These are phyloP conservation scores for Pomatostomus ruficeps DNA, from an alignment of 2,113 vertebrate species.

Conservation along the genomic window DNA sequence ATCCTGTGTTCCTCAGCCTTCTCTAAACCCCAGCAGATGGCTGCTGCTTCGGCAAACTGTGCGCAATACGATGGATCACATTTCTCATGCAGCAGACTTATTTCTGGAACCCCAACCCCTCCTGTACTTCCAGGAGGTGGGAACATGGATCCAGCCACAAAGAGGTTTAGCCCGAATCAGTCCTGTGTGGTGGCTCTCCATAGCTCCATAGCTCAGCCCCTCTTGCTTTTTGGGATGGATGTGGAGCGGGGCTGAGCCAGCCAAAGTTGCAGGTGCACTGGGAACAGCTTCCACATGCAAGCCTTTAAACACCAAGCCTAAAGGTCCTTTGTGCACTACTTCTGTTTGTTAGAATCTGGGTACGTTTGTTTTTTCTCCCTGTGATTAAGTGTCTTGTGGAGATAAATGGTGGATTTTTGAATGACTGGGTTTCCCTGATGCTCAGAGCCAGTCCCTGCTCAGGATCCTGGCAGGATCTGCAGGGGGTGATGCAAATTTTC, in stretches of 20 bases:
- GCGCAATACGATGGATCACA: background rate
- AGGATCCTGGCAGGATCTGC: background rate
- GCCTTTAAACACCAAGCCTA: background rate
- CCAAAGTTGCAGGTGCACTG: background rate
- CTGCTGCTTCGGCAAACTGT: conserved; percentile 39
- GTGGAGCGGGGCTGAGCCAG: background rate
- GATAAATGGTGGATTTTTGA: background rate
- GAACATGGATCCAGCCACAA: background rate
- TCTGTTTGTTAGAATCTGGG: background rate
- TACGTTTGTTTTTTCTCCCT: background rate
- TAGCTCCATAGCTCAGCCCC: background rate
- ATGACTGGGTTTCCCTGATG: background rate
- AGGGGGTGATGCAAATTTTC: background rate
- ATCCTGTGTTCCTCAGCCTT: conserved; percentile 50
- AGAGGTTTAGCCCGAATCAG: background rate
- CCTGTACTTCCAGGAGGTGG: background rate
- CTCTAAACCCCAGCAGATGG: conserved; percentile 44
- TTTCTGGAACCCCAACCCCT: conserved; percentile 26
- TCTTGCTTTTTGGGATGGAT: background rate
- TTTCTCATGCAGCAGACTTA: conserved; percentile 40
- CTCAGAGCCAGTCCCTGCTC: background rate
- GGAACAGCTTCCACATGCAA: background rate
- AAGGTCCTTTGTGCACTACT: background rate
- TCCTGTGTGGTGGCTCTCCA: fast-evolving
- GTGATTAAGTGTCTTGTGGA: background rate